Percentiles rank a stretch among this genome's conserved stretches.
Evolutionary conservation across 2,113 vertebrate genomes (phyloP).

Genomic region (Geococcyx californianus): DNA sequence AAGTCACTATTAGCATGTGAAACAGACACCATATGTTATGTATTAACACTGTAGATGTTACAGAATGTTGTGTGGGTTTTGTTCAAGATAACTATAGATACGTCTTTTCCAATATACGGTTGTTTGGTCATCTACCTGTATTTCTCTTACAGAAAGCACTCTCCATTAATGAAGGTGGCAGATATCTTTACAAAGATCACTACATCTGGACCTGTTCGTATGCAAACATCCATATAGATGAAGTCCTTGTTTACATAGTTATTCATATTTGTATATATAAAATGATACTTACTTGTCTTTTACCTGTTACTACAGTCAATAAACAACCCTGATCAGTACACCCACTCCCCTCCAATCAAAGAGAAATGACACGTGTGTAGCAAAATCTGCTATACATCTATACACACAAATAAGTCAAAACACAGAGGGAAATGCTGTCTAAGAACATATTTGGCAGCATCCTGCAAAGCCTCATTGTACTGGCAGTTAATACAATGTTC

Average conservation of each 20-base stretch:
- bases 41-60: slow-evolving; percentile 47
- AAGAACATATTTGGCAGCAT: slow-evolving; percentile 5
- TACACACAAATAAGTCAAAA: neutral
- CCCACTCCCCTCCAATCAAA: neutral
- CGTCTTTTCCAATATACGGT: neutral
- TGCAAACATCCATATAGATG: neutral
- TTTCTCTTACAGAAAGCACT: neutral
- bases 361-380: neutral
- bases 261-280: neutral
- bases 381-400: neutral
- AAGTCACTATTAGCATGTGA: slow-evolving; percentile 77
- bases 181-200: neutral
- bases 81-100: neutral
- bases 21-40: slow-evolving; percentile 77
- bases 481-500: slow-evolving; percentile 25
- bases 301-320: neutral
- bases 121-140: neutral
- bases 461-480: slow-evolving; percentile 15
- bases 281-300: neutral
- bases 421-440: neutral
- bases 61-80: neutral
- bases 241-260: neutral
- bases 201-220: neutral
- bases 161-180: neutral
- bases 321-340: neutral